phyloP scores from a whole-genome alignment of 2,888 invertebrate species.

The Tribolium freemani region DNA sequence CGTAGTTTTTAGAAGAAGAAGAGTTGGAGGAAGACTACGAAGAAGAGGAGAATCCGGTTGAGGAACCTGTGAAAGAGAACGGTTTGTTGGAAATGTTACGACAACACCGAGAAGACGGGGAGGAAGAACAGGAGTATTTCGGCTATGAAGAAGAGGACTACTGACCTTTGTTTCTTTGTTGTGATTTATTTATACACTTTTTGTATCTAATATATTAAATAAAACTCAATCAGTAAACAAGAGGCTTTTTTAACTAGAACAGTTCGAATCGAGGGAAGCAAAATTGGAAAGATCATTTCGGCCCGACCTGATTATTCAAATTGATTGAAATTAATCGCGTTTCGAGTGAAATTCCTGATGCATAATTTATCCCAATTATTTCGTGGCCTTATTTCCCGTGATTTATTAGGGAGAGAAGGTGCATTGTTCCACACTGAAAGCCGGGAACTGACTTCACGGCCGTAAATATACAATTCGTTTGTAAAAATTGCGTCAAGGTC shows the following conservation, averaged over 20 bases:
- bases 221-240: background rate
- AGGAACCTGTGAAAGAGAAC: constrained; percentile 60
- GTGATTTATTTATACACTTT: constrained; percentile 36
- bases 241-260: too few species aligned
- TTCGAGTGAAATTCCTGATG: constrained; percentile 14
- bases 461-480: background rate
- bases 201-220: constrained; percentile 11
- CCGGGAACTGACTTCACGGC: background rate
- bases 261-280: background rate
- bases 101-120: constrained; percentile 74
- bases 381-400: constrained; percentile 8
- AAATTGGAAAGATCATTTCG: constrained; percentile 10
- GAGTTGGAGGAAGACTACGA: constrained; percentile 64
- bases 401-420: constrained; percentile 14
- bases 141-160: constrained; percentile 77
- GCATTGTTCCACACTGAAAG: constrained; percentile 7
- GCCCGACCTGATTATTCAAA: constrained; percentile 7
- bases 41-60: constrained; percentile 59
- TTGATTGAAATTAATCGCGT: constrained; percentile 28
- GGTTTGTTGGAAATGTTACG: constrained; percentile 67
- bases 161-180: constrained; percentile 54
- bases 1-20: constrained; percentile 54
- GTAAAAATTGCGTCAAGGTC: background rate
- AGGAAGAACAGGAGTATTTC: constrained; percentile 73
- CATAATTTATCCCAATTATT: constrained; percentile 31